Conservation (phyloP, 2,797 vertebrate genomes). For the Channallabes apus region DNA sequence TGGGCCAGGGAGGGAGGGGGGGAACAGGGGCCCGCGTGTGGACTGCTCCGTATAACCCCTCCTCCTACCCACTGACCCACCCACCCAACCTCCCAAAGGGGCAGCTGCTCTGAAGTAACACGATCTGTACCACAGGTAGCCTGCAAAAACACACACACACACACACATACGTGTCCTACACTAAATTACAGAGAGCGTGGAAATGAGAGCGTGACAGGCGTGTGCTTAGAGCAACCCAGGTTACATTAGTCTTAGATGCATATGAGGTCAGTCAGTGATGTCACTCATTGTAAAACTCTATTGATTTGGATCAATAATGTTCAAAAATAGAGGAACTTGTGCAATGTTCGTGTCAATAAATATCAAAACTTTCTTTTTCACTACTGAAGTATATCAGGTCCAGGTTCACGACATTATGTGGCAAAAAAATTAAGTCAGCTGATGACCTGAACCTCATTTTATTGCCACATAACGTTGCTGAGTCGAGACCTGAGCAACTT, state of each 20-base stretch:
- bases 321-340: not conserved
- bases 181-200: slow-evolving; percentile 11
- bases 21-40: slow-evolving; percentile 45
- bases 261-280: not conserved
- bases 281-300: not conserved
- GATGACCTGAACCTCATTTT: too few species aligned
- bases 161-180: slow-evolving; percentile 8
- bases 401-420: too few species aligned
- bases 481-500: too few species aligned
- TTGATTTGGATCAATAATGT: not conserved
- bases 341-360: too few species aligned
- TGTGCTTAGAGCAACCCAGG: not conserved
- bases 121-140: slow-evolving; percentile 23
- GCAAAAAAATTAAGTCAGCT: too few species aligned
- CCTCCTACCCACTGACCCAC: not conserved
- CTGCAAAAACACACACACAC: not conserved
- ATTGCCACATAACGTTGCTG: too few species aligned
- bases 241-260: not conserved
- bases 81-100: slow-evolving; percentile 45
- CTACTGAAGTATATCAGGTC: too few species aligned
- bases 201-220: not conserved
- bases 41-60: slow-evolving; percentile 49
- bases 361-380: too few species aligned
- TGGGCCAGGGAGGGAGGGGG: slow-evolving; percentile 48
- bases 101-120: slow-evolving; percentile 63